Base-by-base conservation (phyloP, 1,140 invertebrate genomes). In the Heliconius hewitsoni region DNA sequence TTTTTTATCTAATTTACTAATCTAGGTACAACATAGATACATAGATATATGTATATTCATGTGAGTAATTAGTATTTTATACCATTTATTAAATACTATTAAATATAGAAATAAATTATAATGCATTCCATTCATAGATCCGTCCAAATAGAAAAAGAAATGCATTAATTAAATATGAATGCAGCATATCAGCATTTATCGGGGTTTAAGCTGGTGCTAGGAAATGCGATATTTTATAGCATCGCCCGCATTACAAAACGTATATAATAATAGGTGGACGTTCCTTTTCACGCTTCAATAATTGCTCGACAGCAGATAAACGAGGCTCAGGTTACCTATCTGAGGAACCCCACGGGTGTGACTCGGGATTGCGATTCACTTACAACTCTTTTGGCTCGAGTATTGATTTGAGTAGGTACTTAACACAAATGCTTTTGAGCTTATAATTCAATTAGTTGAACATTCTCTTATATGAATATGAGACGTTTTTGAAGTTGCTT, bases 281-380 rank as follows among this genome's bases (percentile, higher is more conserved):
- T 84, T 92, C 89, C 91, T 94, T 94, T 94, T 94, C 93, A 93
- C 93, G 93, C 93, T 92, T 94, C 93, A 94, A 93, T 94, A 93
- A 94, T 94, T 94, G 93, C 89, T 93, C 90, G 89, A 91, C 91
- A 86, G 90, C 91, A 93, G 92, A 94, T 93, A 93, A 94, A 92
- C 91, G 93, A 87, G 87, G 89, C 88, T 94, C 88, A 81, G 46
- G 86, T 94, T 94, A 90, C 93, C 52, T 75, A 74, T 80, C 78
- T 82, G 78, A 78, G 84, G 89, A 87, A 88, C 88, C 85, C 83
- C 83, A 80, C 83, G 87, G 88, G 84, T 86, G 86, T 84, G 77
- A 81, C 77, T 86, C 88, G 80, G 83, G 81, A 86, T 82, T 86
- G 82, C 83, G 82, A 86, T 84, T 87, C 86, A 82, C 89, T 84